Conservation (phyloP, 2,113 vertebrate genomes). For the Plotosus lineatus region DNA sequence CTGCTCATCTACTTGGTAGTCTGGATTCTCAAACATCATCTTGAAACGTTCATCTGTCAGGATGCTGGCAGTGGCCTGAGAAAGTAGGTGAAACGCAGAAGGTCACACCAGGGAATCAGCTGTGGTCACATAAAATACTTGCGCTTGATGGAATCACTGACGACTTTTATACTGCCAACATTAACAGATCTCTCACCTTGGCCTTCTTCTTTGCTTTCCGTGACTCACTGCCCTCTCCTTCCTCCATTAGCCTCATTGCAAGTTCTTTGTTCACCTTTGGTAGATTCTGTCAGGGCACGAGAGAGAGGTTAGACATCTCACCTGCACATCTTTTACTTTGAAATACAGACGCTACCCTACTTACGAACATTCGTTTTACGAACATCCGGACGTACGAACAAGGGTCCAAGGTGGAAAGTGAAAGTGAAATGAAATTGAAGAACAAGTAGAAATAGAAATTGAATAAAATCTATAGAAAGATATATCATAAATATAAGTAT, state of each 20-base stretch:
- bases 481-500: too few species aligned
- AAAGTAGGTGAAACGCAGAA: not conserved
- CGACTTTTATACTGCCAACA: not conserved
- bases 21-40: conserved; percentile 98
- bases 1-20: conserved; percentile 94
- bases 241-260: conserved; percentile 93
- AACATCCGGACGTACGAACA: too few species aligned
- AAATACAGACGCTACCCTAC: too few species aligned
- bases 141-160: not conserved
- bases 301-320: conserved; percentile 1
- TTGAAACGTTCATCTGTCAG: conserved; percentile 93
- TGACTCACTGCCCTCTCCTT: conserved; percentile 79
- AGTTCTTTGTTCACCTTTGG: conserved; percentile 95
- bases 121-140: not conserved
- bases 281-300: conserved; percentile 78
- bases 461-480: too few species aligned
- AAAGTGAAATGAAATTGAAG: too few species aligned
- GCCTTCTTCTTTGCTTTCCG: conserved; percentile 78
- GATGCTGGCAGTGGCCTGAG: conserved; percentile 83
- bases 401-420: too few species aligned
- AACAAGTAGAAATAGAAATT: too few species aligned
- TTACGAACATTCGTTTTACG: too few species aligned
- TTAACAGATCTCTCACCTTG: conserved; percentile 74
- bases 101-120: not conserved
- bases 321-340: not conserved